Percentiles rank a stretch among this genome's conserved stretches.
These are phyloP conservation scores for Cheilosia soror DNA, from an alignment of 2,888 invertebrate genomes.

Conservation along the genomic window DNA sequence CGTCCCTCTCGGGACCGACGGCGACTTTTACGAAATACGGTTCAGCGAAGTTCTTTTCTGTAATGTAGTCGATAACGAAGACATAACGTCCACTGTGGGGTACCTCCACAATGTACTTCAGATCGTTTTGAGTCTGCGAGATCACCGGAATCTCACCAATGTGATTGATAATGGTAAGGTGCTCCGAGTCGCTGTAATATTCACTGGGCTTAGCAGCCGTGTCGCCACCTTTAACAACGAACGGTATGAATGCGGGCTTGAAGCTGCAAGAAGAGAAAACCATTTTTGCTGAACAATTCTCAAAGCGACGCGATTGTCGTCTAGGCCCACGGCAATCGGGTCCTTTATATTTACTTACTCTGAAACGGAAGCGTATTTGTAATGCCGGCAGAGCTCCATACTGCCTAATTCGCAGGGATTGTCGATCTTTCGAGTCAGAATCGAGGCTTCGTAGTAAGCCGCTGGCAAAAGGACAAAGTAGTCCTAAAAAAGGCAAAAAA, in stretches of 20 bases:
- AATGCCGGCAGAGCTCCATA: conserved; percentile 91
- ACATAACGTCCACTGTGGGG: conserved; percentile 92
- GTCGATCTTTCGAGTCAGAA: conserved; percentile 92
- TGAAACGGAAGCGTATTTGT: conserved; percentile 91
- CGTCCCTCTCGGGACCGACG: conserved; percentile 85
- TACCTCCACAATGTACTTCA: conserved; percentile 90
- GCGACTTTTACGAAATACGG: conserved; percentile 82
- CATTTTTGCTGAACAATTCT: not conserved
- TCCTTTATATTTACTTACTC: conserved; percentile 81
- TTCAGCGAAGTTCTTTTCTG: conserved; percentile 85
- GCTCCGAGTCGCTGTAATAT: conserved; percentile 81
- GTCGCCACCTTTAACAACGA: conserved; percentile 78
- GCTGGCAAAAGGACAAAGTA: conserved; percentile 98
- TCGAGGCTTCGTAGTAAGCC: conserved; percentile 97
- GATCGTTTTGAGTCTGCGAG: conserved; percentile 87
- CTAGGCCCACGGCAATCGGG: no score
- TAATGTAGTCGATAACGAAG: conserved; percentile 93
- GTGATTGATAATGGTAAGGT: conserved; percentile 86
- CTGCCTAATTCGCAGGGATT: conserved; percentile 91
- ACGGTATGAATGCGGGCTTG: conserved; percentile 80
- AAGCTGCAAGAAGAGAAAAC: conserved; percentile 77
- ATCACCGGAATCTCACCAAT: conserved; percentile 88
- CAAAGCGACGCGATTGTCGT: not conserved
- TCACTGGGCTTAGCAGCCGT: conserved; percentile 80
- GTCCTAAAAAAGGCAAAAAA: conserved; percentile 86